Conservation (phyloP, 2,113 vertebrate genomes). For the Brachyistius frenatus region DNA sequence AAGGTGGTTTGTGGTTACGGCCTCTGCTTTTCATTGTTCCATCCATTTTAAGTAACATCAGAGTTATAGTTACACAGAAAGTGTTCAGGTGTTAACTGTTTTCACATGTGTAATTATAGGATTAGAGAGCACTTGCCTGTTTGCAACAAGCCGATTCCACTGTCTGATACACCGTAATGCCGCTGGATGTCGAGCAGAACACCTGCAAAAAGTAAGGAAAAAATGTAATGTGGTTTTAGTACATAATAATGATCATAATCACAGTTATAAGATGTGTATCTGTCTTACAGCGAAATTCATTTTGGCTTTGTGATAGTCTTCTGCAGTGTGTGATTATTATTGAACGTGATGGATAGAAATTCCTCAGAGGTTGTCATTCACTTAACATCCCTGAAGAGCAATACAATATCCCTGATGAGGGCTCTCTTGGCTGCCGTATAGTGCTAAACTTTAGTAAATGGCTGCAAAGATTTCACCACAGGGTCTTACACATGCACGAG, state of each 20-base stretch:
- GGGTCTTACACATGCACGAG: constrained; percentile 5
- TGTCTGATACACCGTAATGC: constrained; percentile 90
- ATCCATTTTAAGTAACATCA: constrained; percentile 20
- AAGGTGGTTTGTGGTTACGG: not conserved
- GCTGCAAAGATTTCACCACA: constrained; percentile 21
- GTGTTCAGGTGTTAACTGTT: constrained; percentile 20
- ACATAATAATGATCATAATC: not conserved
- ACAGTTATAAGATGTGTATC: constrained; percentile 1
- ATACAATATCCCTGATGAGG: constrained; percentile 27
- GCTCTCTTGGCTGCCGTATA: constrained; percentile 52
- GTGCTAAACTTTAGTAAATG: constrained; percentile 4
- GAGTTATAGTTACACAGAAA: constrained; percentile 31
- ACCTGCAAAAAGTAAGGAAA: constrained; percentile 80
- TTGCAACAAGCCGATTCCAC: constrained; percentile 90
- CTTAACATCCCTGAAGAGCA: constrained; percentile 36
- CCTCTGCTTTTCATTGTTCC: constrained; percentile 33
- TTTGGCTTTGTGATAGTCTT: not conserved
- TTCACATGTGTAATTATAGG: constrained; percentile 54
- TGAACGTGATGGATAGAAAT: constrained; percentile 5
- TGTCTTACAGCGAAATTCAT: constrained; percentile 11
- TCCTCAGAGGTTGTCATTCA: constrained; percentile 30
- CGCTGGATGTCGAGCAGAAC: constrained; percentile 93
- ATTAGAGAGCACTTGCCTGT: constrained; percentile 88
- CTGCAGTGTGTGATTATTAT: constrained; percentile 29
- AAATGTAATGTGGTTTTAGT: constrained; percentile 8